Base-by-base conservation (phyloP, 2,888 invertebrate genomes). In the Chydorus sphaericus region DNA sequence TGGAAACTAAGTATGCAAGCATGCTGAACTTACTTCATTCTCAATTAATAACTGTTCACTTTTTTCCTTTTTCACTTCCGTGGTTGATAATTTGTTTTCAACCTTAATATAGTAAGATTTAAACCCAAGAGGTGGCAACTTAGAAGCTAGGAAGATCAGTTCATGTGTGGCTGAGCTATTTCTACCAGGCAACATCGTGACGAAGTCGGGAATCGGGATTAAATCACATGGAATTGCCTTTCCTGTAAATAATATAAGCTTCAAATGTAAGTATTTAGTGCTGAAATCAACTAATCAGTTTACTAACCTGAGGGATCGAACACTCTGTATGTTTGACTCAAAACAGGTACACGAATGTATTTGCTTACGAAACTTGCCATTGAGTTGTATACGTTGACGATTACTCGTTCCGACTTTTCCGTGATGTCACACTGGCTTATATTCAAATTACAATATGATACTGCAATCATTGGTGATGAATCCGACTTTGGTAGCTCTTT, bases 371-470 rank as follows among this genome's bases (percentile, higher is more conserved):
- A 69, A 31, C 73, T 68, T 29, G 77, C 77, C 3, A 79, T 63
- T 0, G 82, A 80, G 62, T 82, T 83, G 69, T 82, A 83, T 1
- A 80, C 71, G 1, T 76, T 68, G 1, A 81, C 68, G 1, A 77
- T 64, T 60, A 80, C 71, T 72, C 76, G 44, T 63, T 71, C 62
- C 69, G 71, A 62, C 63, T 65, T 59, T 71, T 80, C 80, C 64
- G 74, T 64, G 38, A 71, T 58, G 14, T 68, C 62, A 62, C 83
- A 83, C 55, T 74, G 71, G 57, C 79, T 80, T 55, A 81, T 76
- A 64, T 83, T 83, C 2, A 77, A 64, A 39, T 74, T 73, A 63
- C 82, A 82, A 62, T 67, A 69, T 4, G 59, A 51, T 11, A 59
- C 53, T 31, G 54, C 56, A 30, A 63, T 60, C 16, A 66, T 48